Evolutionary conservation across 2,797 vertebrate species (phyloP).

Genomic region (Galaxias olidus): DNA sequence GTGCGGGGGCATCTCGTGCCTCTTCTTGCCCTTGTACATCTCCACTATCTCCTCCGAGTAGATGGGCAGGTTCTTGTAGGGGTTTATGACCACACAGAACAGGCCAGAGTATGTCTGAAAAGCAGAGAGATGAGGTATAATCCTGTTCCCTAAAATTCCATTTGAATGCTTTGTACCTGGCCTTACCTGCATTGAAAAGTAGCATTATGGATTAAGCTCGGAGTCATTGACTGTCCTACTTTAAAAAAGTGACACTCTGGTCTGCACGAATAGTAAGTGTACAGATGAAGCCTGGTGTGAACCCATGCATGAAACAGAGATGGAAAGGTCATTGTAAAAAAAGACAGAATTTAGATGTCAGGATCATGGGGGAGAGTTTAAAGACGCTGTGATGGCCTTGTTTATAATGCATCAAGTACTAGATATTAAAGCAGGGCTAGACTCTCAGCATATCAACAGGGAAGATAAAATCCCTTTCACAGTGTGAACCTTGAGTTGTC

Average conservation of each 20-base stretch:
- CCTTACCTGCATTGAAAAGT: background rate
- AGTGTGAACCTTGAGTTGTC: too few species aligned
- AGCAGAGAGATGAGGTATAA: conserved; percentile 15
- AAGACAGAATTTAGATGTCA: too few species aligned
- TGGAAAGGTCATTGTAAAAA: too few species aligned
- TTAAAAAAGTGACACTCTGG: background rate
- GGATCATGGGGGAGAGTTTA: too few species aligned
- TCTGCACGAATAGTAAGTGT: too few species aligned
- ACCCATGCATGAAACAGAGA: too few species aligned
- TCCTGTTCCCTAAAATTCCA: background rate
- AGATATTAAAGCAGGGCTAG: too few species aligned
- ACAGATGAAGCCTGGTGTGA: too few species aligned
- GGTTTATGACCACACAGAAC: conserved; percentile 98
- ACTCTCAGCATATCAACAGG: too few species aligned
- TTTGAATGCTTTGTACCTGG: background rate
- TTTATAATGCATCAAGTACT: too few species aligned
- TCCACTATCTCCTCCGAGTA: conserved; percentile 99
- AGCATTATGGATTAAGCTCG: background rate
- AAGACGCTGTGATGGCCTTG: too few species aligned
- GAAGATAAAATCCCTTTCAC: too few species aligned
- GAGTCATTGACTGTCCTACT: background rate
- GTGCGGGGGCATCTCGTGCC: conserved; percentile 97
- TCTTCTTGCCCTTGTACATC: conserved; percentile 99
- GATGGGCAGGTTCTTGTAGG: conserved; percentile 98
- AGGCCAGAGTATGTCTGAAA: conserved; percentile 94